Evolutionary conservation across 2,797 vertebrate genomes (phyloP).

Genomic region (Smutsia gigantea): DNA sequence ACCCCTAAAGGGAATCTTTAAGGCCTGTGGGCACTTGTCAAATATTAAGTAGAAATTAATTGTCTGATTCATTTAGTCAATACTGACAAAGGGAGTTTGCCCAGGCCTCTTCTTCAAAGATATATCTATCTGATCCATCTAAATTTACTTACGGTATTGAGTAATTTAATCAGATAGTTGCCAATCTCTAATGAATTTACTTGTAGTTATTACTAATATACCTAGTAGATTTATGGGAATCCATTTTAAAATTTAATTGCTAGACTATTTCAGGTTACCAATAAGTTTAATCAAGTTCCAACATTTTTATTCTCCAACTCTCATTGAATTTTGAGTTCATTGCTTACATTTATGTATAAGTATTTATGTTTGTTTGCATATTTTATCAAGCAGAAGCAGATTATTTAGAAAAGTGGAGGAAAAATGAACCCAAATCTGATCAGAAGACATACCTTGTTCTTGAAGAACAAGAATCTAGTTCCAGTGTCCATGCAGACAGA

Average conservation of each 20-base stretch:
- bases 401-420: neutral
- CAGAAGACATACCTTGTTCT: neutral
- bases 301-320: neutral
- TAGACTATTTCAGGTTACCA: neutral
- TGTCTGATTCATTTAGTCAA: slow-evolving; percentile 10
- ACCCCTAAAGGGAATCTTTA: neutral
- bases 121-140: neutral
- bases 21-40: neutral
- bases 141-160: neutral
- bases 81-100: neutral
- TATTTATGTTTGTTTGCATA: neutral
- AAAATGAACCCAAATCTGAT: neutral
- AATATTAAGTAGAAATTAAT: slow-evolving; percentile 7
- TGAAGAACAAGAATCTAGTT: neutral
- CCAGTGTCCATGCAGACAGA: neutral
- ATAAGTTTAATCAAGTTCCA: neutral
- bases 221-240: neutral
- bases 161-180: neutral
- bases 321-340: slow-evolving; percentile 11
- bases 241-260: neutral
- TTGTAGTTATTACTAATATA: neutral
- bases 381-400: neutral
- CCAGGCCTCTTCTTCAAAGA: neutral
- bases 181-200: neutral
- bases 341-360: neutral